Conservation (phyloP, 1,140 invertebrate species). For the Panulirus ornatus region DNA sequence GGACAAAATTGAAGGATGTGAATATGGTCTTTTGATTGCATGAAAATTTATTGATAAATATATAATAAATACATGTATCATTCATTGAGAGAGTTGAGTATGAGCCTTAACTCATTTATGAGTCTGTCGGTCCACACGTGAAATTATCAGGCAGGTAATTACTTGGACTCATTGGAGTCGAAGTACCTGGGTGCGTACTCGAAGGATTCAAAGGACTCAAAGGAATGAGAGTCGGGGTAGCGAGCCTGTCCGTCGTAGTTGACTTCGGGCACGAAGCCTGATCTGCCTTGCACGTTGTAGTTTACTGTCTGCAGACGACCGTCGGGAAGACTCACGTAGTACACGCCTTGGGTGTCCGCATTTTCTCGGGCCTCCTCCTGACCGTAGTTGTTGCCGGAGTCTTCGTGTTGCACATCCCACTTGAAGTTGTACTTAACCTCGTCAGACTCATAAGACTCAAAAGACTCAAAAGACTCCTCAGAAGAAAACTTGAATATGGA, state of each 20-base stretch:
- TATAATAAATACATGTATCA: not conserved
- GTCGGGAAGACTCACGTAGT: conserved; percentile 72
- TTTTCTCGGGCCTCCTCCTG: conserved; percentile 69
- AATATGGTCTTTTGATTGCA: not conserved
- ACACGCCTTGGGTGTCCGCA: conserved; percentile 60
- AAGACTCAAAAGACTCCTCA: conserved; percentile 17
- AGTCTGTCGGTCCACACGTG: not conserved
- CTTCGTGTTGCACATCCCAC: conserved; percentile 4
- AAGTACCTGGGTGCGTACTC: not conserved
- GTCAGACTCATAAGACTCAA: conserved; percentile 26
- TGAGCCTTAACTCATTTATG: not conserved
- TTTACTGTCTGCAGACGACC: conserved; percentile 57
- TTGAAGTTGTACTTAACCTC: conserved; percentile 26
- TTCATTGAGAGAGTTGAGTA: not conserved
- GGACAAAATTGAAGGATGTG: too few species aligned
- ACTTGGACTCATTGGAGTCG: conserved; percentile 18
- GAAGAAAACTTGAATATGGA: not conserved
- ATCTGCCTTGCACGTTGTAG: conserved; percentile 16
- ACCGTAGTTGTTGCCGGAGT: conserved; percentile 59
- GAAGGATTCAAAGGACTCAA: not conserved
- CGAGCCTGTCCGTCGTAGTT: conserved; percentile 23
- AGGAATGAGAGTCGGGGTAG: conserved; percentile 3
- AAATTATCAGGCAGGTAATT: not conserved
- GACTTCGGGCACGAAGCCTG: conserved; percentile 20
- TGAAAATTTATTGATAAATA: not conserved